Percentiles rank a stretch among this genome's conserved stretches.
These are phyloP conservation scores for Yponomeuta malinellus DNA, from an alignment of 2,888 invertebrate genomes.

Conservation along the genomic window DNA sequence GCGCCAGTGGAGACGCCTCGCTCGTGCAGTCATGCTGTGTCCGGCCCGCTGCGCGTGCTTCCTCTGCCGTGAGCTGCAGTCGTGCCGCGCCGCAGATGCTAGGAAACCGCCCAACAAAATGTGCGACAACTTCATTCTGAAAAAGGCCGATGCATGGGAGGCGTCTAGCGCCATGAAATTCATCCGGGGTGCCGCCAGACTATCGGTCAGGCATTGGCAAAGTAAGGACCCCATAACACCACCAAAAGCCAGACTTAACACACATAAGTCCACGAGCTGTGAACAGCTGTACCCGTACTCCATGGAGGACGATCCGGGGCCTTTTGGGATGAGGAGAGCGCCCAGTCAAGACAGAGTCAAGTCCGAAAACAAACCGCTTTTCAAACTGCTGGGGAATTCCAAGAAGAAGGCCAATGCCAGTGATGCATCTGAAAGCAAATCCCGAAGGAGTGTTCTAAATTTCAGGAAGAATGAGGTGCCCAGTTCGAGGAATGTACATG, in stretches of 20 bases:
- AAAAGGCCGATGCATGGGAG: conserved; percentile 71
- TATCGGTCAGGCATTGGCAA: conserved; percentile 74
- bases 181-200: conserved; percentile 64
- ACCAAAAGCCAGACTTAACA: conserved; percentile 51
- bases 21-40: conserved; percentile 78
- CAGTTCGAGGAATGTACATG: conserved; percentile 56
- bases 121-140: conserved; percentile 73
- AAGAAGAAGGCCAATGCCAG: conserved; percentile 55
- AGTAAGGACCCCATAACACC: conserved; percentile 62
- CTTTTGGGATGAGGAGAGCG: conserved; percentile 60
- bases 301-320: conserved; percentile 50
- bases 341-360: conserved; percentile 71
- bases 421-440: conserved; percentile 54
- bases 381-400: conserved; percentile 63
- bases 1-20: conserved; percentile 59
- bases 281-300: conserved; percentile 65
- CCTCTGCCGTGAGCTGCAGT: conserved; percentile 83
- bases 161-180: conserved; percentile 53
- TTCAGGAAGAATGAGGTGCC: conserved; percentile 55
- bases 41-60: conserved; percentile 83
- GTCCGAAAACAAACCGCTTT: conserved; percentile 56
- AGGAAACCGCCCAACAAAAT: conserved; percentile 60
- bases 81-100: conserved; percentile 73
- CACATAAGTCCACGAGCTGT: conserved; percentile 68
- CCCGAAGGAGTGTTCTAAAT: conserved; percentile 60